phyloP scores from a whole-genome alignment of 2,113 vertebrate species.

The Cephalopholis sonnerati region DNA sequence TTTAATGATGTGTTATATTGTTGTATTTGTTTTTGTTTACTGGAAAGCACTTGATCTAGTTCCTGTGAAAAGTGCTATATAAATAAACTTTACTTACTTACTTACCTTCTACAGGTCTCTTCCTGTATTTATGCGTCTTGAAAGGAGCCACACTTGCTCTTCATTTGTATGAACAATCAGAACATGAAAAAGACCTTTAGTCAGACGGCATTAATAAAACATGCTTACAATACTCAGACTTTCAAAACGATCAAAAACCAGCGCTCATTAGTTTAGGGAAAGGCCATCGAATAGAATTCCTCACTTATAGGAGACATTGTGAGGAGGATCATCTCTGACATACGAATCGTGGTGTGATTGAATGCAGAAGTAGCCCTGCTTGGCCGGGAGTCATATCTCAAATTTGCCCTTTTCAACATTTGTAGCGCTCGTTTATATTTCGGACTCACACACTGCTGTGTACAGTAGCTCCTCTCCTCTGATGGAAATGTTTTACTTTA shows the following conservation, averaged over 20 bases:
- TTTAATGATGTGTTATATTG: too few relatives aligned
- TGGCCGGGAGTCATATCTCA: conserved; percentile 12
- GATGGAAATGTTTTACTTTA: background rate
- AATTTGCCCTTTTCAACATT: conserved; percentile 33
- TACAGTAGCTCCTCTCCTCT: background rate
- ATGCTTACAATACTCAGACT: background rate
- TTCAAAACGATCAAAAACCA: background rate
- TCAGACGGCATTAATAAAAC: background rate
- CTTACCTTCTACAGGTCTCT: background rate
- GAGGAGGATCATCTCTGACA: conserved; percentile 35
- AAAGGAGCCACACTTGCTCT: background rate
- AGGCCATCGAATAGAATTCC: background rate
- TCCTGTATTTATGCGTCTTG: background rate
- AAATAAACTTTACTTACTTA: too few relatives aligned
- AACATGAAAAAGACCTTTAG: background rate
- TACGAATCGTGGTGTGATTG: conserved; percentile 42
- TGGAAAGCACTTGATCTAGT: too few relatives aligned
- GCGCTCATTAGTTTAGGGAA: background rate
- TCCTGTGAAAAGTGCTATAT: too few relatives aligned
- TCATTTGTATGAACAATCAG: background rate
- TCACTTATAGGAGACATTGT: background rate
- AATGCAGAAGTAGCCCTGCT: conserved; percentile 17
- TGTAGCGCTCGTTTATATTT: background rate
- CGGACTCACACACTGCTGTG: background rate
- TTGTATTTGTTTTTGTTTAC: too few relatives aligned